Evolutionary conservation across 2,888 invertebrate species (phyloP).

Genomic region (Campopleginae sp.): DNA sequence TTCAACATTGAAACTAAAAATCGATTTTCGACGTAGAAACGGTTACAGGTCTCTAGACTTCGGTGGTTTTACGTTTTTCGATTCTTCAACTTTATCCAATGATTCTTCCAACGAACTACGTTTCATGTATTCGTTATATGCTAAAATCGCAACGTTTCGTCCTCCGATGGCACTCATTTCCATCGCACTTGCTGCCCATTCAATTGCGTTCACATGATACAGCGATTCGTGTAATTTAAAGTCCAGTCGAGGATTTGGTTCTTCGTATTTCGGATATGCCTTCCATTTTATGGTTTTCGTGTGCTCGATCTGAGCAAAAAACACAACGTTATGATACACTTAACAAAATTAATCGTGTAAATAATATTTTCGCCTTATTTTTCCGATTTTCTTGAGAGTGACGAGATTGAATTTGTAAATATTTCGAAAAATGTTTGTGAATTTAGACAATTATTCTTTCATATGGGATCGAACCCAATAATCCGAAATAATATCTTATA

Average conservation of each 20-base stretch:
- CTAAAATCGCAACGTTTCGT: conserved; percentile 87
- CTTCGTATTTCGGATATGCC: conserved; percentile 86
- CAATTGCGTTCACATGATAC: conserved; percentile 88
- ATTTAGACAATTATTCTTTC: too few relatives aligned
- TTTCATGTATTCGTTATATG: conserved; percentile 81
- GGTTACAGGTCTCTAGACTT: conserved; percentile 42
- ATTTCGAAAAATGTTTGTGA: too few relatives aligned
- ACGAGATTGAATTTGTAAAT: too few relatives aligned
- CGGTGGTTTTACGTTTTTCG: conserved; percentile 14
- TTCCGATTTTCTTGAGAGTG: neutral
- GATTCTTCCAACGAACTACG: neutral
- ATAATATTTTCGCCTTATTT: neutral
- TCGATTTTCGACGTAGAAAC: neutral
- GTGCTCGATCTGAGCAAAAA: conserved; percentile 73
- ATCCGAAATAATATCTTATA: too few relatives aligned
- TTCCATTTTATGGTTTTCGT: conserved; percentile 84
- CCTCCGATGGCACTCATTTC: conserved; percentile 88
- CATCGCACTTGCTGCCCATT: conserved; percentile 89
- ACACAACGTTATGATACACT: neutral
- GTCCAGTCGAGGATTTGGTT: conserved; percentile 73
- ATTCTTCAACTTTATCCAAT: neutral
- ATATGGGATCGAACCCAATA: too few relatives aligned
- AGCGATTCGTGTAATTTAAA: conserved; percentile 85
- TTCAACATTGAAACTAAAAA: neutral
- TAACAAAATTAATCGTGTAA: neutral